phyloP scores from a whole-genome alignment of 2,113 vertebrate species.

The Poecile atricapillus region DNA sequence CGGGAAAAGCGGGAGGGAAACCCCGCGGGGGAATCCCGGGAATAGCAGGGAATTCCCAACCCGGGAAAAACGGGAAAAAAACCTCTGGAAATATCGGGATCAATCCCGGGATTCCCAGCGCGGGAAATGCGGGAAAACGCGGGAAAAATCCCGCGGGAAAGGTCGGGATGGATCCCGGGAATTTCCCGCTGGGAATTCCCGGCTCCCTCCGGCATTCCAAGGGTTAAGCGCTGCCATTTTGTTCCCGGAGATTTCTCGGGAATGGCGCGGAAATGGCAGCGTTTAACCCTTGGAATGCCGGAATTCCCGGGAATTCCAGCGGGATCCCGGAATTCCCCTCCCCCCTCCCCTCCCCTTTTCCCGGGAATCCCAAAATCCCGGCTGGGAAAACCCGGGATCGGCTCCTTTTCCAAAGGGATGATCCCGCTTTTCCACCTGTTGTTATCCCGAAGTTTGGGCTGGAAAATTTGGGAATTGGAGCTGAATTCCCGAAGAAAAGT shows the following conservation, averaged over 20 bases:
- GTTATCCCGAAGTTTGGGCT: rapidly evolving
- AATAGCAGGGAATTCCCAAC: too few species aligned
- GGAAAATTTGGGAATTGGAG: too few species aligned
- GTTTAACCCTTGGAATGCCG: background rate
- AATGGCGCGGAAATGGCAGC: background rate
- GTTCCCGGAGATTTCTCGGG: background rate
- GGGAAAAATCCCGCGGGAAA: background rate
- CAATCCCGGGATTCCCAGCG: background rate
- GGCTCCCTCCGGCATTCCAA: background rate
- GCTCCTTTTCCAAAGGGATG: background rate
- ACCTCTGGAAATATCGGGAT: background rate
- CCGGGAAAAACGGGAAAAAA: too few species aligned
- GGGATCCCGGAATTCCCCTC: background rate
- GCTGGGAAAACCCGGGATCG: background rate
- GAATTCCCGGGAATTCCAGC: background rate
- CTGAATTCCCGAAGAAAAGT: background rate
- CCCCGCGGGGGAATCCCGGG: too few species aligned
- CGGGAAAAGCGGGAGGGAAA: too few species aligned
- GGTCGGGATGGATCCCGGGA: background rate
- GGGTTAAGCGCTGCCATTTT: background rate
- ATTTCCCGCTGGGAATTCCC: background rate
- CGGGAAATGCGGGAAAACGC: too few species aligned
- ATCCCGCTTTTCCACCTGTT: background rate
- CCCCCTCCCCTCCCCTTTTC: too few species aligned
- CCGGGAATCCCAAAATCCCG: background rate